Evolutionary conservation across 2,888 invertebrate species (phyloP), one percentile per base, ranked within the genome.

Genomic region (Oscheius sp.): DNA sequence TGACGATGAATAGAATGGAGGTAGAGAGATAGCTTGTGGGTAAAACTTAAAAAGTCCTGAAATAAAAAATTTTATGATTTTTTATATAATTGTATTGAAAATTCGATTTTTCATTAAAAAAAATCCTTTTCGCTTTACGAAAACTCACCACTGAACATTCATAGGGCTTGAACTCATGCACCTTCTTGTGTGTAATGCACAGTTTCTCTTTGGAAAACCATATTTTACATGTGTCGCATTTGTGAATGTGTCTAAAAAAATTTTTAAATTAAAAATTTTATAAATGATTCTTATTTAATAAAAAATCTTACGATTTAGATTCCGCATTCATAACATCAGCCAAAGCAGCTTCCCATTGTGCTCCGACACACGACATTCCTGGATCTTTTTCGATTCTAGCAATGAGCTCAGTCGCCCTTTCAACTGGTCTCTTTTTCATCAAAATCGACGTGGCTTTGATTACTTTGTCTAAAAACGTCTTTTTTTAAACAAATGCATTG

Each of bases 91-190:
- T n/a, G n/a, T n/a, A n/a, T n/a, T n/a, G n/a, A n/a, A n/a, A n/a
- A n/a, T n/a, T n/a, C n/a, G n/a, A n/a, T n/a, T n/a, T n/a, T n/a
- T n/a, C n/a, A n/a, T n/a, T n/a, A n/a, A n/a, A n/a, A n/a, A n/a
- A n/a, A n/a, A n/a, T n/a, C n/a, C n/a, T n/a, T n/a, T n/a, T n/a
- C n/a, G n/a, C n/a, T n/a, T n/a, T 9, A 14, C 8, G 36, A 24
- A 49, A 49, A 33, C 54, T 54, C 5, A 54, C 54, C 32, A 54
- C n/a, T 2, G 5, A 6, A 17, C 54, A 54, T 4, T 33, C 54
- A 33, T 33, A 33, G 5, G 33, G 32, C 17, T 54, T 33, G 33
- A 22, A 54, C 2, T 54, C 33, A 2, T 54, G 54, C 20, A 54
- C 33, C 12, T 32, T 20, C 17, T 30, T 32, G 33, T 54, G 54